Percentiles rank a stretch among this genome's conserved stretches.
Evolutionary conservation across 1,140 invertebrate genomes (phyloP).

Genomic region (Habropoda laboriosa): DNA sequence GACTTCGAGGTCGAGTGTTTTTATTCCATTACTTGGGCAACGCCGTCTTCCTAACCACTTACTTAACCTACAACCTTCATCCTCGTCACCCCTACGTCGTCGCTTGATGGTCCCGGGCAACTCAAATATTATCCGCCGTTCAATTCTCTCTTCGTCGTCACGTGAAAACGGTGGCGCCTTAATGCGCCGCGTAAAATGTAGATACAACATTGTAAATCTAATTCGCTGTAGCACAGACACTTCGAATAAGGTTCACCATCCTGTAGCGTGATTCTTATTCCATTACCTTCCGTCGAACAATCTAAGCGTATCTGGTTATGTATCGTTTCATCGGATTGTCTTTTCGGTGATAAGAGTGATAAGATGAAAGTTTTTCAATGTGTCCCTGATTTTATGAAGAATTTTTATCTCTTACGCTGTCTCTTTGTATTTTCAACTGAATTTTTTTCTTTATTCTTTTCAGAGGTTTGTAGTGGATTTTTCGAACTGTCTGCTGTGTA

Average conservation of each 20-base stretch:
- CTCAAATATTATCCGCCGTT: conserved; percentile 74
- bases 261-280: conserved; percentile 48
- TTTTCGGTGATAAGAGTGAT: background rate
- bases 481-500: too few species aligned
- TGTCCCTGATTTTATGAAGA: too few species aligned
- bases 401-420: too few species aligned
- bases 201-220: conserved; percentile 36
- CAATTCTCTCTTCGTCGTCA: conserved; percentile 37
- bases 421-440: background rate
- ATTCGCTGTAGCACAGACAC: conserved; percentile 31
- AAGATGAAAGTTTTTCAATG: background rate
- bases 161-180: background rate
- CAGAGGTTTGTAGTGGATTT: too few species aligned
- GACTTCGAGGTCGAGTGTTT: conserved; percentile 74
- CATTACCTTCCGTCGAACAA: background rate
- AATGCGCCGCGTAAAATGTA: conserved; percentile 19
- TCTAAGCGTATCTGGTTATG: background rate
- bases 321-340: background rate
- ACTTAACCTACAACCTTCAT: conserved; percentile 73
- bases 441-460: background rate
- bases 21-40: conserved; percentile 74
- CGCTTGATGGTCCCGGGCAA: conserved; percentile 65
- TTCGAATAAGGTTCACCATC: conserved; percentile 37
- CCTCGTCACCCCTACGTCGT: conserved; percentile 44
- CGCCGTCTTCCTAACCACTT: conserved; percentile 74